These are phyloP conservation scores for Mimachlamys varia DNA, from an alignment of 2,888 invertebrate genomes.

Conservation along the genomic window DNA sequence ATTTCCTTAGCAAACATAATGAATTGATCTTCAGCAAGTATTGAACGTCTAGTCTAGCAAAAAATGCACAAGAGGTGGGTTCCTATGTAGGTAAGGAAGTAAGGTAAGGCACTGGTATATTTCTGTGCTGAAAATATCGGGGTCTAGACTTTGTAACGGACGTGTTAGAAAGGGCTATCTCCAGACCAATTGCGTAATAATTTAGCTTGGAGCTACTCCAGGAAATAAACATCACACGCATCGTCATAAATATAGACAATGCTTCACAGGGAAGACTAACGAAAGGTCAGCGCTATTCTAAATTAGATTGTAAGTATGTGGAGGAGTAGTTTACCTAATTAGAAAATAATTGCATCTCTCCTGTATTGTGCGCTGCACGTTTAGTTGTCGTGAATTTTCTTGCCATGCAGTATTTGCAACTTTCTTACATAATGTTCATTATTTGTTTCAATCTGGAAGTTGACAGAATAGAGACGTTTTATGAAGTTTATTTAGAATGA, in stretches of 20 bases:
- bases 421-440: too few species aligned
- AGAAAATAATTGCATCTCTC: background rate
- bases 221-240: background rate
- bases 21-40: too few species aligned
- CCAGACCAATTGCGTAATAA: background rate
- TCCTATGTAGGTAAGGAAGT: background rate
- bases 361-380: background rate
- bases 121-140: background rate
- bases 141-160: background rate
- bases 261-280: background rate
- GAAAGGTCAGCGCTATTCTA: background rate
- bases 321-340: background rate
- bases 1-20: too few species aligned
- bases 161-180: background rate
- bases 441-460: too few species aligned
- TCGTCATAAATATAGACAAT: background rate
- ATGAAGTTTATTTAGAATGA: too few species aligned
- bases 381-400: background rate
- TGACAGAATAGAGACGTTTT: too few species aligned
- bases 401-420: constrained; percentile 41
- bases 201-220: background rate
- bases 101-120: background rate
- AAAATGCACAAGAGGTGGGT: too few species aligned
- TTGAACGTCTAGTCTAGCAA: too few species aligned
- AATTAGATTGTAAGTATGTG: background rate